These are phyloP conservation scores for Argyrosomus japonicus DNA, from an alignment of 2,113 vertebrate genomes.

Conservation along the genomic window DNA sequence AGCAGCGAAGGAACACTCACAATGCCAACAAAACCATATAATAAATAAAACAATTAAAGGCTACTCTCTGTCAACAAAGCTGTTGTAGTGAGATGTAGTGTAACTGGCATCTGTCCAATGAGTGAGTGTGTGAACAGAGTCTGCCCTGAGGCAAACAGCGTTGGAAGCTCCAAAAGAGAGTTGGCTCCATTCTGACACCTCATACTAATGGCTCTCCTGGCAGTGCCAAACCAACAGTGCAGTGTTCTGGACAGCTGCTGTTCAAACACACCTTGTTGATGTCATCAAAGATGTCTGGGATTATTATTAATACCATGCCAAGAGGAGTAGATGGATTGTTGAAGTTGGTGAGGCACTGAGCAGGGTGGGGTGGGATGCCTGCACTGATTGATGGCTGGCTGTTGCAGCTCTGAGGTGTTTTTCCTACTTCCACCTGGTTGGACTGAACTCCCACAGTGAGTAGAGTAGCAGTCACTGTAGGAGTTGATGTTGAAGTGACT, in stretches of 20 bases:
- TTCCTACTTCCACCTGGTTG: slow-evolving; percentile 21
- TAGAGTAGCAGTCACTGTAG: slow-evolving; percentile 24
- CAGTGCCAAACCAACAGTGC: slow-evolving; percentile 1
- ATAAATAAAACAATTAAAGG: slow-evolving; percentile 44
- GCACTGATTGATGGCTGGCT: slow-evolving; percentile 19
- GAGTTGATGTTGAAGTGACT: slow-evolving; percentile 64
- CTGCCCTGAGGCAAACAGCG: slow-evolving; percentile 24
- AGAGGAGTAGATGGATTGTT: slow-evolving; percentile 4
- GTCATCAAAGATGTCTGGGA: slow-evolving; percentile 18
- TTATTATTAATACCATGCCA: slow-evolving; percentile 8
- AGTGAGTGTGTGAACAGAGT: slow-evolving; percentile 30
- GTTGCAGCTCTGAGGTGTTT: slow-evolving; percentile 25
- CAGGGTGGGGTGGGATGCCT: background rate
- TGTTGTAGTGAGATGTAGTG: slow-evolving; percentile 41
- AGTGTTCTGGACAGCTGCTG: slow-evolving; percentile 22
- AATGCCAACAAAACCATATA: background rate
- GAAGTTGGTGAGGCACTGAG: slow-evolving; percentile 2
- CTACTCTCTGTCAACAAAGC: slow-evolving; percentile 37
- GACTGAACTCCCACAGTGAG: slow-evolving; percentile 48
- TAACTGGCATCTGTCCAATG: slow-evolving; percentile 28
- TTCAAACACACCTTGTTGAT: slow-evolving; percentile 16
- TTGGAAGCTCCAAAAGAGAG: slow-evolving; percentile 32
- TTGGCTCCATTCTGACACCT: slow-evolving; percentile 33
- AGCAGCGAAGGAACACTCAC: background rate
- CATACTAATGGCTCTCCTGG: slow-evolving; percentile 28